phyloP scores from a whole-genome alignment of 2,888 invertebrate genomes.

The Aphidius colemani region DNA sequence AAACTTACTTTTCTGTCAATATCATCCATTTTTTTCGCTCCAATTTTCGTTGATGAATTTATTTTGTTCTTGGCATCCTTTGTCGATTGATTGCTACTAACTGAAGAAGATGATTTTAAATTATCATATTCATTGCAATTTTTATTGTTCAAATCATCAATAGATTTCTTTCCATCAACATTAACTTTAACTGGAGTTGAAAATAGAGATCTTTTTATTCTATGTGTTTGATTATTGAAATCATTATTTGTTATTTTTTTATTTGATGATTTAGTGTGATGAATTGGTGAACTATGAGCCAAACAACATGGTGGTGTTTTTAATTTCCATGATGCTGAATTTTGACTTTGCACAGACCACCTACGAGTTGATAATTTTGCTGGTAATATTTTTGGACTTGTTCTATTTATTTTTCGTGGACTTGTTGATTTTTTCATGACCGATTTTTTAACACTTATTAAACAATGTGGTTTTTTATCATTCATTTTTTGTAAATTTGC shows the following conservation, averaged over 20 bases:
- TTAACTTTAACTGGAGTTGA: conserved; percentile 62
- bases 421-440: conserved; percentile 58
- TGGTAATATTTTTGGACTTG: conserved; percentile 62
- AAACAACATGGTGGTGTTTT: conserved; percentile 74
- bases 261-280: conserved; percentile 41
- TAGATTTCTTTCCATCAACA: no score
- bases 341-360: conserved; percentile 53
- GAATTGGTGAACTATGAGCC: conserved; percentile 71
- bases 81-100: conserved; percentile 45
- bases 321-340: conserved; percentile 46
- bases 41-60: conserved; percentile 37
- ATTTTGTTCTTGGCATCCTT: conserved; percentile 41
- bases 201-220: conserved; percentile 71
- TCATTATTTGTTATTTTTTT: conserved; percentile 18
- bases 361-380: conserved; percentile 62
- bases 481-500: conserved; percentile 64
- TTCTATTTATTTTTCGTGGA: conserved; percentile 63
- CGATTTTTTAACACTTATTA: conserved; percentile 68
- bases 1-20: conserved; percentile 67
- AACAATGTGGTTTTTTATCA: conserved; percentile 62
- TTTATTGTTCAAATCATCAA: conserved; percentile 46
- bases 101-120: conserved; percentile 38
- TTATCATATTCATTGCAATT: conserved; percentile 53
- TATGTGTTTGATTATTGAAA: conserved; percentile 61
- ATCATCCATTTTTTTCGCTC: conserved; percentile 64